These are phyloP conservation scores for Panurus biarmicus DNA, from an alignment of 2,113 vertebrate genomes.

Conservation along the genomic window DNA sequence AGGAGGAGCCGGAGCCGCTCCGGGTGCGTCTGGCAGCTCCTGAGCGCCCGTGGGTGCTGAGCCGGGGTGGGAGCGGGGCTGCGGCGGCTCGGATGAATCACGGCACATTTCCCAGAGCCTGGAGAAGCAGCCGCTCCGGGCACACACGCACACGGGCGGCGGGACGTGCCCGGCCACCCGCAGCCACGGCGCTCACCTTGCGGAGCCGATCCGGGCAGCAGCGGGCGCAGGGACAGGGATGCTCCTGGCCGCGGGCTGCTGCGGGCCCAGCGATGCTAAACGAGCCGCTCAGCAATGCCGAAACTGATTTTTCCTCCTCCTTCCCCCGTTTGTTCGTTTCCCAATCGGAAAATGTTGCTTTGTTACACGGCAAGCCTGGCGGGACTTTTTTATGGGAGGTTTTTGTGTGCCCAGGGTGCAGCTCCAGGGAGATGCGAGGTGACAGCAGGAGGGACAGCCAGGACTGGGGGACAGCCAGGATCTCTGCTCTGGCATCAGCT, in stretches of 20 bases:
- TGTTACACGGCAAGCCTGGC: not conserved
- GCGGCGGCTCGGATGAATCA: not conserved
- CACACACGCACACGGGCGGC: fast-evolving
- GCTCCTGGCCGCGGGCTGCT: not conserved
- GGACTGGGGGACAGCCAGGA: not conserved
- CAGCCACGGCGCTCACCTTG: fast-evolving
- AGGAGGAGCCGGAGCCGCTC: not conserved
- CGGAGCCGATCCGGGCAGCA: fast-evolving
- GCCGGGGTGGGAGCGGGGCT: not conserved
- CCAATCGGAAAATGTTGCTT: not conserved
- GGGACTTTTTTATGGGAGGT: not conserved
- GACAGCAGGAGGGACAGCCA: not conserved
- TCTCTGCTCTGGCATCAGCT: not conserved
- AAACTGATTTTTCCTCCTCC: not conserved
- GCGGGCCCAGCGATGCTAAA: fast-evolving
- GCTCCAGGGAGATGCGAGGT: not conserved
- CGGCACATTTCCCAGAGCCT: not conserved
- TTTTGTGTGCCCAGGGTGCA: not conserved
- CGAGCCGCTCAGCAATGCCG: not conserved
- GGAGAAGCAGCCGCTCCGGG: not conserved
- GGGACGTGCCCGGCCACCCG: not conserved
- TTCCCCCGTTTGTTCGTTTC: not conserved
- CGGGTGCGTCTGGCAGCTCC: not conserved
- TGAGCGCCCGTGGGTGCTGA: not conserved
- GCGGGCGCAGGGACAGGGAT: too few relatives aligned